phyloP scores from a whole-genome alignment of 1,140 invertebrate genomes.

The Eulimnadia texana region DNA sequence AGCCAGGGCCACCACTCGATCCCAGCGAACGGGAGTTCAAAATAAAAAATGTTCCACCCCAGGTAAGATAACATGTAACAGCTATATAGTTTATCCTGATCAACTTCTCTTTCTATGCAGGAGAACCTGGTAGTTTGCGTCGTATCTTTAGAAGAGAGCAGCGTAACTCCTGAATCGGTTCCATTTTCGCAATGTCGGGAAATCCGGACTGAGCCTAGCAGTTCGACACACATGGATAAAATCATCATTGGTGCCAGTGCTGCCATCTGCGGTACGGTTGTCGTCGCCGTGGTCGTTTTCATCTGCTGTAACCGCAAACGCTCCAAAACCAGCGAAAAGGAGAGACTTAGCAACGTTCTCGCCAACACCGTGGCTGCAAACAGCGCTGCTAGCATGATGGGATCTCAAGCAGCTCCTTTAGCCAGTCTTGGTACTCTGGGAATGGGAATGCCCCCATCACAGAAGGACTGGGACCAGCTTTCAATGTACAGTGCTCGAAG shows the following conservation, averaged over 20 bases:
- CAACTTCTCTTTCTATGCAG: slow-evolving; percentile 32
- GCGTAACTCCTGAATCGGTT: slow-evolving; percentile 67
- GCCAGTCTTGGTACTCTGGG: slow-evolving; percentile 13
- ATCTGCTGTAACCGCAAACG: slow-evolving; percentile 62
- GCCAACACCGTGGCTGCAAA: slow-evolving; percentile 5
- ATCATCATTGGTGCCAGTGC: slow-evolving; percentile 84
- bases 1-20: slow-evolving; percentile 70
- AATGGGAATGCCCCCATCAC: slow-evolving; percentile 11
- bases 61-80: slow-evolving; percentile 42
- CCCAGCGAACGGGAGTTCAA: slow-evolving; percentile 76
- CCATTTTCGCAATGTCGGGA: slow-evolving; percentile 75
- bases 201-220: slow-evolving; percentile 51
- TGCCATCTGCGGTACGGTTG: slow-evolving; percentile 82
- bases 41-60: slow-evolving; percentile 76
- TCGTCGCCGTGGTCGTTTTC: slow-evolving; percentile 67
- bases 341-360: slow-evolving; percentile 21
- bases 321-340: slow-evolving; percentile 28
- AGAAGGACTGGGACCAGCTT: slow-evolving; percentile 75
- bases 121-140: slow-evolving; percentile 87
- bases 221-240: slow-evolving; percentile 63
- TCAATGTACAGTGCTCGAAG: slow-evolving; percentile 79
- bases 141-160: slow-evolving; percentile 69
- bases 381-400: slow-evolving; percentile 13
- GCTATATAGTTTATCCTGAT: too few relatives aligned
- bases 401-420: slow-evolving; percentile 12